A percentile compares a stretch with the other conserved stretches of the same genome.
These are phyloP conservation scores for Melitaea cinxia DNA, from an alignment of 1,140 invertebrate species.

Conservation along the genomic window DNA sequence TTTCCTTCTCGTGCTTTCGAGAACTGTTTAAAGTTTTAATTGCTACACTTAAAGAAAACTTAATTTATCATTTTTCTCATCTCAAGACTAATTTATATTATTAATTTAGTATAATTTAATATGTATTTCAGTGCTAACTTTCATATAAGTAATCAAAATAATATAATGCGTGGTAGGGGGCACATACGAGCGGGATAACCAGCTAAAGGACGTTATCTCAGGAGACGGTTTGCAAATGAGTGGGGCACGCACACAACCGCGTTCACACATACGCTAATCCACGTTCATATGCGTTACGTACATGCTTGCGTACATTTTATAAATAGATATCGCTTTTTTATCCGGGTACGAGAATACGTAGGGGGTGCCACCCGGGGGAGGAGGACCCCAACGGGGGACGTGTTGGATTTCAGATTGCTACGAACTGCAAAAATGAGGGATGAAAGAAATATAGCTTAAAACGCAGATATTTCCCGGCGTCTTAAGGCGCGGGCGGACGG, in stretches of 20 bases:
- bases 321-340: conserved; percentile 81
- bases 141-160: conserved; percentile 62
- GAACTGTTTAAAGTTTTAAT: neutral
- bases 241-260: conserved; percentile 61
- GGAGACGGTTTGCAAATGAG: conserved; percentile 81
- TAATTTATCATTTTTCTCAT: neutral
- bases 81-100: too few relatives aligned
- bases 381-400: conserved; percentile 71
- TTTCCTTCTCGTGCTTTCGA: conserved; percentile 8
- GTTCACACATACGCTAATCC: conserved; percentile 62
- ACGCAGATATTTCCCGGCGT: conserved; percentile 82
- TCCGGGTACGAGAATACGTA: conserved; percentile 75
- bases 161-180: conserved; percentile 73
- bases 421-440: conserved; percentile 83
- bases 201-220: conserved; percentile 76
- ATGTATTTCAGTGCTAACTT: too few relatives aligned
- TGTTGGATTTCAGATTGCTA: conserved; percentile 82
- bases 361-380: conserved; percentile 61
- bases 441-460: conserved; percentile 84
- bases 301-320: conserved; percentile 76
- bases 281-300: conserved; percentile 63
- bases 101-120: too few relatives aligned
- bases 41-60: neutral
- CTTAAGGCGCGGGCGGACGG: conserved; percentile 69
- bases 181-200: conserved; percentile 77